A percentile compares a stretch with the other conserved stretches of the same genome.
phyloP scores from a whole-genome alignment of 2,888 invertebrate genomes.

The Caradrina kadenii region DNA sequence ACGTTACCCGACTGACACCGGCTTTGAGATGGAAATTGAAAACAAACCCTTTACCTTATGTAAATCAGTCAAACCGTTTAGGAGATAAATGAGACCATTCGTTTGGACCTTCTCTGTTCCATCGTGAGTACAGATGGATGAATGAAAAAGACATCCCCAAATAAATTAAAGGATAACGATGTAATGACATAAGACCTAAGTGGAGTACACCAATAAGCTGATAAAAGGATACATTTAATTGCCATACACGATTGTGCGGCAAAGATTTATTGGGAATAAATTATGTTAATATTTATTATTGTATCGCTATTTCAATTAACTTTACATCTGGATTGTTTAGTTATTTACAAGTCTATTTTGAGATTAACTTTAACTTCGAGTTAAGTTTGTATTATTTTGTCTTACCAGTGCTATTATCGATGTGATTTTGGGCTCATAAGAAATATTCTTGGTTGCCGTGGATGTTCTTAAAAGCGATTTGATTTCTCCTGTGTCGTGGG shows the following conservation, averaged over 20 bases:
- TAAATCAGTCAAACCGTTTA: too few species aligned
- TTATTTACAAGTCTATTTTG: conserved; percentile 52
- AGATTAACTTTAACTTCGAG: conserved; percentile 12
- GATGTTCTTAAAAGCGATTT: background rate
- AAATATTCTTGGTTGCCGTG: background rate
- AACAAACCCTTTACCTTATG: too few species aligned
- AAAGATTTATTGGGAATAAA: conserved; percentile 77
- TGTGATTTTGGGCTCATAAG: background rate
- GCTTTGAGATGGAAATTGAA: too few species aligned
- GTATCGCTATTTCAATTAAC: conserved; percentile 68
- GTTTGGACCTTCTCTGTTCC: too few species aligned
- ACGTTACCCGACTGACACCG: too few species aligned
- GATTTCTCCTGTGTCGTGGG: background rate
- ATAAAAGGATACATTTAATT: conserved; percentile 79
- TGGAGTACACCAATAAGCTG: conserved; percentile 58
- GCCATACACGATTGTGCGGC: conserved; percentile 74
- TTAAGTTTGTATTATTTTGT: background rate
- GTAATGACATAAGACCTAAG: conserved; percentile 32
- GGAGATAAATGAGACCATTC: too few species aligned
- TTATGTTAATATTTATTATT: conserved; percentile 77
- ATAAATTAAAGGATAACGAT: too few species aligned
- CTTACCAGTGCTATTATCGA: too few species aligned
- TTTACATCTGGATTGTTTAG: conserved; percentile 58
- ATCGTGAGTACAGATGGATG: too few species aligned
- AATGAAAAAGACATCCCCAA: too few species aligned